Conservation (phyloP, 2,113 vertebrate genomes). For the Conger conger region DNA sequence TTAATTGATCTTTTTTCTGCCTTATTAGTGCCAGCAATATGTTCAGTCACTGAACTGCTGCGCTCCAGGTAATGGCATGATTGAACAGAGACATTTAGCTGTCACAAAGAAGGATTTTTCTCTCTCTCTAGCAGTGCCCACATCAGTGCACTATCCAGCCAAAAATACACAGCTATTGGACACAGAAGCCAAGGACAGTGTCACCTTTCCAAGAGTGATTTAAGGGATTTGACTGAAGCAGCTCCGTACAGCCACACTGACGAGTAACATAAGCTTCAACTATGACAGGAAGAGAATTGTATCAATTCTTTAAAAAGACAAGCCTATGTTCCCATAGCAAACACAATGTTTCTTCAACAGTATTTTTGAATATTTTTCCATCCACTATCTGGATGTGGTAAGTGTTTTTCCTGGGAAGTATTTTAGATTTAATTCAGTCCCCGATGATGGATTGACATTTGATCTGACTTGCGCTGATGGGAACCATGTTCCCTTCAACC, state of each 20-base stretch:
- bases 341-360: neutral
- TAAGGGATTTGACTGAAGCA: neutral
- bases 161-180: constrained; percentile 7
- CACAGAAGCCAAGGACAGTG: constrained; percentile 1
- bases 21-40: neutral
- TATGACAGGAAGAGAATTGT: constrained; percentile 7
- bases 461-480: constrained; percentile 48
- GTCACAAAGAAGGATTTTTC: neutral
- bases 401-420: neutral
- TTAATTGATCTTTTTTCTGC: neutral
- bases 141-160: neutral
- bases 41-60: neutral
- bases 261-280: constrained; percentile 5
- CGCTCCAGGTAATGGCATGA: neutral
- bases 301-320: constrained; percentile 5
- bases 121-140: neutral
- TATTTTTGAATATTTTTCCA: neutral
- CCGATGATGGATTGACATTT: constrained; percentile 43
- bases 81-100: neutral
- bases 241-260: neutral
- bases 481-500: constrained; percentile 58
- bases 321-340: neutral
- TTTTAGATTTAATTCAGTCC: neutral
- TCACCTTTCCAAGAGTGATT: constrained; percentile 3
- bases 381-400: neutral